These are phyloP conservation scores for Sparidentex hasta DNA, from an alignment of 2,797 vertebrate species.

Conservation along the genomic window DNA sequence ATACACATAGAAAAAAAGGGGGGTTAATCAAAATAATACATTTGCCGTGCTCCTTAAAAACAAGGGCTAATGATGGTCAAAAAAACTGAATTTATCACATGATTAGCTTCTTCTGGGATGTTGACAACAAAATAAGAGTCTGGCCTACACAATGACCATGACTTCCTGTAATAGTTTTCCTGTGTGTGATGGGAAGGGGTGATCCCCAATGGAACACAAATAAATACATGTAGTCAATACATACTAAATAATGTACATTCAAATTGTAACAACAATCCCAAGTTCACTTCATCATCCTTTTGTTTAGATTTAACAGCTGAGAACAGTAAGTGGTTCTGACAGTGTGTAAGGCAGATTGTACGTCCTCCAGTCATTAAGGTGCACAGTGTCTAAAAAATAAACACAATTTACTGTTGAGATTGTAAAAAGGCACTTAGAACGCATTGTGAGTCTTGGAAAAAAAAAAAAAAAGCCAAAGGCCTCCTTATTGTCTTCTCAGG, in stretches of 20 bases:
- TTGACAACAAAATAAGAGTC: not conserved
- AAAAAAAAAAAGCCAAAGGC: conserved; percentile 1
- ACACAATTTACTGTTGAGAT: conserved; percentile 12
- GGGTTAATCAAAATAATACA: not conserved
- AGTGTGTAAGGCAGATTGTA: conserved; percentile 20
- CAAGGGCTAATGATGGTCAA: not conserved
- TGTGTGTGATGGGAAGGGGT: not conserved
- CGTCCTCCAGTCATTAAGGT: conserved; percentile 24
- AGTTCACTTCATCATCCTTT: conserved; percentile 9
- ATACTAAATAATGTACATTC: conserved; percentile 45
- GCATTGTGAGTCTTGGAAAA: not conserved
- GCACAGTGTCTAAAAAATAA: not conserved
- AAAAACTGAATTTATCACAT: conserved; percentile 1
- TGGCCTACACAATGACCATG: not conserved
- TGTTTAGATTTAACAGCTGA: not conserved
- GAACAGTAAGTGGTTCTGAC: not conserved
- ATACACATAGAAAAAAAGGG: conserved; percentile 26
- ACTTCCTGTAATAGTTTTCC: conserved; percentile 41
- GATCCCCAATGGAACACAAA: conserved; percentile 23
- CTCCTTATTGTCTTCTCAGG: not conserved
- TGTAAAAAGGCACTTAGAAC: conserved; percentile 58
- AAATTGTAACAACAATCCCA: conserved; percentile 3
- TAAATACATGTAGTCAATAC: conserved; percentile 37
- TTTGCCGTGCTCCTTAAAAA: not conserved
- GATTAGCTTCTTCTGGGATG: not conserved